phyloP scores from a whole-genome alignment of 1,140 invertebrate species.

The Bacillus rossius region DNA sequence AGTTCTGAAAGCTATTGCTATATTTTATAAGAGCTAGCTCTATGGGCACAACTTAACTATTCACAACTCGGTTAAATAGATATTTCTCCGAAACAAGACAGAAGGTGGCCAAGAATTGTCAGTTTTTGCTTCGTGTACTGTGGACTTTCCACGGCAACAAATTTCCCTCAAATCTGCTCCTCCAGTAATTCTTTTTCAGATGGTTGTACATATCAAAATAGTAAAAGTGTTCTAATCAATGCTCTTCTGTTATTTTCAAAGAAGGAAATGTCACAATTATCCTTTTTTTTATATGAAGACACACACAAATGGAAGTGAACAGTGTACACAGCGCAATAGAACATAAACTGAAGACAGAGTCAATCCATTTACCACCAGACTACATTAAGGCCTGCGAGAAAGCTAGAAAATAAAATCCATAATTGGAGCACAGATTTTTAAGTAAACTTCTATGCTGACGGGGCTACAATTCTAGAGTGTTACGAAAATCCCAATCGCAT shows the following conservation, averaged over 20 bases:
- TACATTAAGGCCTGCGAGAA: too few species aligned
- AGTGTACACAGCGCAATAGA: too few species aligned
- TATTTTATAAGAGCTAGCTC: slow-evolving; percentile 40
- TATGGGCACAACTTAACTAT: slow-evolving; percentile 34
- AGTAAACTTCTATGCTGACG: too few species aligned
- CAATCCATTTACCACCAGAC: too few species aligned
- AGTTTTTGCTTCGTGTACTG: slow-evolving; percentile 21
- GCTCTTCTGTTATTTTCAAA: background rate
- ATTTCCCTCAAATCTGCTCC: background rate
- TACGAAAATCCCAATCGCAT: too few species aligned
- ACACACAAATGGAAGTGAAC: too few species aligned
- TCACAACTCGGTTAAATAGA: slow-evolving; percentile 20
- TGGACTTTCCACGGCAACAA: slow-evolving; percentile 8
- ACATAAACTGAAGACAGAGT: too few species aligned
- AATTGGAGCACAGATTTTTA: too few species aligned
- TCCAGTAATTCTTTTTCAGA: slow-evolving; percentile 22
- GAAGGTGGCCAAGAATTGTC: slow-evolving; percentile 26
- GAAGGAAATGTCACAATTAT: too few species aligned
- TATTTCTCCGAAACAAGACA: slow-evolving; percentile 26
- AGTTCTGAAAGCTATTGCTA: slow-evolving; percentile 28
- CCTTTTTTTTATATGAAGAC: too few species aligned
- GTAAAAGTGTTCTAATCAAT: background rate
- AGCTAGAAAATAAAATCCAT: too few species aligned
- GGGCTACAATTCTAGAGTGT: too few species aligned
- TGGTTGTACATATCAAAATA: slow-evolving; percentile 14